These are phyloP conservation scores for Xiphias gladius DNA, from an alignment of 2,113 vertebrate species.

Conservation along the genomic window DNA sequence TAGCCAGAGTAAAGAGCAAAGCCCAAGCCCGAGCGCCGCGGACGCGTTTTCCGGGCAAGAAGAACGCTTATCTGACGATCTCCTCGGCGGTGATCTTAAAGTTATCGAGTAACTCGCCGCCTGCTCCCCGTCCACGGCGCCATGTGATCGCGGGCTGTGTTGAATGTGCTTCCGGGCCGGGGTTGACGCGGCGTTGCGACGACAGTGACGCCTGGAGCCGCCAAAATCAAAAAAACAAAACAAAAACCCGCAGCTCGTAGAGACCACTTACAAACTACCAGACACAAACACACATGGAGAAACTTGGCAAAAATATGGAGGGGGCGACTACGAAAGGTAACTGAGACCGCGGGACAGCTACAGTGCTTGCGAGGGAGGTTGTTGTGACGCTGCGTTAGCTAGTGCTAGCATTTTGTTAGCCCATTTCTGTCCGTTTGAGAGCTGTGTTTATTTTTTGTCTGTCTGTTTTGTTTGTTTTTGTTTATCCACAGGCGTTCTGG, in stretches of 20 bases:
- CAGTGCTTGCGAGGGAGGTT: not conserved
- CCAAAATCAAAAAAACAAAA: no score
- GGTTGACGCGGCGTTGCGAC: no score
- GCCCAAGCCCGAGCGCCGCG: no score
- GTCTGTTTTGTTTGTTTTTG: not conserved
- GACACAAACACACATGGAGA: not conserved
- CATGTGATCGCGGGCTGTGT: conserved; percentile 45
- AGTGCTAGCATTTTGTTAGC: not conserved
- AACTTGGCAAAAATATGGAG: conserved; percentile 32
- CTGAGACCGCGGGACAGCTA: no score
- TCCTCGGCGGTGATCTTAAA: no score
- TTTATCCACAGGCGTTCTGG: conserved; percentile 71
- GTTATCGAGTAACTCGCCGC: no score
- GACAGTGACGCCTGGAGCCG: conserved; percentile 30
- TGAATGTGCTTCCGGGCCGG: conserved; percentile 64
- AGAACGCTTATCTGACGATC: no score
- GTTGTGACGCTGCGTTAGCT: conserved; percentile 11
- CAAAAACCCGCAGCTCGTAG: not conserved
- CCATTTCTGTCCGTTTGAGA: not conserved
- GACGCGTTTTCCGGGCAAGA: no score
- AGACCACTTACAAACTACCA: not conserved
- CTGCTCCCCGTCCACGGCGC: no score
- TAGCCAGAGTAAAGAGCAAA: not conserved
- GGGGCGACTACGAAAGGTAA: conserved; percentile 42
- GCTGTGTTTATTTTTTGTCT: not conserved